phyloP scores from a whole-genome alignment of 2,888 invertebrate genomes.

The Crossocerus cetratus region DNA sequence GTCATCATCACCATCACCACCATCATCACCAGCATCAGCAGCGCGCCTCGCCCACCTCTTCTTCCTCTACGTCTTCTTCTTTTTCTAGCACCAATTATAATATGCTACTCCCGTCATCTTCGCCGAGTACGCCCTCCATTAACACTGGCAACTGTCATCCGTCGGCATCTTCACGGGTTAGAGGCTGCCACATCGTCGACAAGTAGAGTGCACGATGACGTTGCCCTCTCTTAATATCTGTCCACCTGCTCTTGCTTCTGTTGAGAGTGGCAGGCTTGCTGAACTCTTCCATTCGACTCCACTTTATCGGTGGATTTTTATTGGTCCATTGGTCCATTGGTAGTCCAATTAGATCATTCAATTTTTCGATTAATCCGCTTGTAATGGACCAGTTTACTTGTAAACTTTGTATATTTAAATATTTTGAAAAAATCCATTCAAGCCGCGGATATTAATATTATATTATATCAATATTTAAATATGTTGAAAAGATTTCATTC shows the following conservation, averaged over 20 bases:
- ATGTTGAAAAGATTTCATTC: too few species aligned
- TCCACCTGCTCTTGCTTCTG: conserved; percentile 9
- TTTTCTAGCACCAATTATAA: conserved; percentile 74
- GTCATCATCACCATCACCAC: conserved; percentile 34
- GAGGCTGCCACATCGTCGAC: conserved; percentile 63
- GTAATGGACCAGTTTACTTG: too few species aligned
- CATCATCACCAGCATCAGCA: conserved; percentile 52
- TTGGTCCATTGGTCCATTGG: too few species aligned
- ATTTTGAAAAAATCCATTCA: too few species aligned
- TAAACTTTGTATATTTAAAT: too few species aligned
- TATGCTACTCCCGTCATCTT: conserved; percentile 67
- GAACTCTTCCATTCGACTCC: background rate
- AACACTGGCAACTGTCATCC: conserved; percentile 49
- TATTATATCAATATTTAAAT: too few species aligned
- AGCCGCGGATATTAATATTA: too few species aligned
- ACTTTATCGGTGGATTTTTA: too few species aligned
- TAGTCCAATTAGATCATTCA: too few species aligned
- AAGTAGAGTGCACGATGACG: conserved; percentile 63
- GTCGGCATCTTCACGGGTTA: conserved; percentile 70
- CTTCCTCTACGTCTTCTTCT: conserved; percentile 74
- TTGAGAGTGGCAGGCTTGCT: background rate
- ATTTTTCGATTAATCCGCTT: too few species aligned
- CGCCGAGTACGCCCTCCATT: conserved; percentile 65
- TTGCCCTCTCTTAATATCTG: conserved; percentile 30
- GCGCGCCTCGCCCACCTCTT: conserved; percentile 67